phyloP scores from a whole-genome alignment of 2,113 vertebrate genomes.

The Dromiciops gliroides region DNA sequence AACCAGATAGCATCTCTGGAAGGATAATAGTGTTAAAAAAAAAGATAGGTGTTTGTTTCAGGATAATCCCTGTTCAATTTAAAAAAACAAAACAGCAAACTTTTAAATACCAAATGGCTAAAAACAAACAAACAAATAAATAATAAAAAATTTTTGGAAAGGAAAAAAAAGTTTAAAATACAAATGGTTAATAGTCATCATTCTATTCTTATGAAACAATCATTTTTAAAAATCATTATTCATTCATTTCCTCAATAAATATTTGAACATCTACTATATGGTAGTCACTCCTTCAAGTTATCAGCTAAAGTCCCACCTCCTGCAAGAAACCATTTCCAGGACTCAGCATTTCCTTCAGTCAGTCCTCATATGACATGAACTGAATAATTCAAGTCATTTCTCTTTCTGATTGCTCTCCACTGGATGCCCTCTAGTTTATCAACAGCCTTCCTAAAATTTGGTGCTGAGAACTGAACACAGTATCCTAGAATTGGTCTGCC shows the following conservation, averaged over 20 bases:
- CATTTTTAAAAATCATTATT: neutral
- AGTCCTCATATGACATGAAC: neutral
- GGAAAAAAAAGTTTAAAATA: too few species aligned
- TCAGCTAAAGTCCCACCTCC: neutral
- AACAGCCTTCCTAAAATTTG: neutral
- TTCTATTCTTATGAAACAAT: neutral
- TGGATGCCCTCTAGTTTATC: neutral
- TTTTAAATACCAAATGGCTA: neutral
- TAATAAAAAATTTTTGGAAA: too few species aligned
- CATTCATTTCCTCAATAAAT: neutral
- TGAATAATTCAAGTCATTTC: neutral
- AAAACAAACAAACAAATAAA: too few species aligned
- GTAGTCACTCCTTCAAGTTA: neutral
- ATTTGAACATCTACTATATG: neutral
- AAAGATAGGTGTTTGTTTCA: neutral
- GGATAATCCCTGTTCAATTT: neutral
- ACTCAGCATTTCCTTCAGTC: neutral
- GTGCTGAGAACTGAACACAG: neutral
- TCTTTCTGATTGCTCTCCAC: neutral
- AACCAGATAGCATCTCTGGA: neutral
- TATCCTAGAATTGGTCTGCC: neutral
- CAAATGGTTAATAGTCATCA: too few species aligned
- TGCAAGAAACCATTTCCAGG: neutral
- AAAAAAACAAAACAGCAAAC: neutral
- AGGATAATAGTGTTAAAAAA: neutral